These are phyloP conservation scores for Eumacrocentrus americanus DNA, from an alignment of 2,888 invertebrate genomes.

Conservation along the genomic window DNA sequence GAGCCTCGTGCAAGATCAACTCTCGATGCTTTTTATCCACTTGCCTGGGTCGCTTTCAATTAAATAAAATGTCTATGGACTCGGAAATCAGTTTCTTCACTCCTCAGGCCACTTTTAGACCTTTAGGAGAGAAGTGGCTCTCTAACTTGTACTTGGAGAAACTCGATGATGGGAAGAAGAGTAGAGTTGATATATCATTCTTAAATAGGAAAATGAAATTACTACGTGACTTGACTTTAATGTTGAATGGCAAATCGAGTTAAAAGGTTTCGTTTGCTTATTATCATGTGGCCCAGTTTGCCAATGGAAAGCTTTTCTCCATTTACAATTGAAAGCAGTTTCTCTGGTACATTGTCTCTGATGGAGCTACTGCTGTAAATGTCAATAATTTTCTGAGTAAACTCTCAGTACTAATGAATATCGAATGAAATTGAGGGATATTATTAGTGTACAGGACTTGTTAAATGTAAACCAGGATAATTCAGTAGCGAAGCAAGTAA, in stretches of 20 bases:
- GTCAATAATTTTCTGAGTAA: not conserved
- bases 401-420: no score
- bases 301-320: not conserved
- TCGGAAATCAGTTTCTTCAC: not conserved
- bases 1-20: not conserved
- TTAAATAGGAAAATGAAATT: not conserved
- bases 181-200: not conserved
- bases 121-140: no score
- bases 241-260: not conserved
- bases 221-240: not conserved
- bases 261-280: not conserved
- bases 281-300: not conserved
- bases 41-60: conserved; percentile 12
- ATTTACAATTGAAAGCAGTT: not conserved
- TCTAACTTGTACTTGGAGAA: not conserved
- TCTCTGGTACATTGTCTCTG: not conserved
- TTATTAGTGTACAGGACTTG: not conserved
- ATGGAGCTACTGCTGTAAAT: not conserved
- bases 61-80: not conserved
- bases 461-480: no score
- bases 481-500: no score
- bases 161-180: not conserved
- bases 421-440: not conserved
- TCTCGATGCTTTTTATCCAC: not conserved
- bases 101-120: not conserved